Conservation (phyloP, 2,113 vertebrate genomes). For the Dryoscopus gambensis region DNA sequence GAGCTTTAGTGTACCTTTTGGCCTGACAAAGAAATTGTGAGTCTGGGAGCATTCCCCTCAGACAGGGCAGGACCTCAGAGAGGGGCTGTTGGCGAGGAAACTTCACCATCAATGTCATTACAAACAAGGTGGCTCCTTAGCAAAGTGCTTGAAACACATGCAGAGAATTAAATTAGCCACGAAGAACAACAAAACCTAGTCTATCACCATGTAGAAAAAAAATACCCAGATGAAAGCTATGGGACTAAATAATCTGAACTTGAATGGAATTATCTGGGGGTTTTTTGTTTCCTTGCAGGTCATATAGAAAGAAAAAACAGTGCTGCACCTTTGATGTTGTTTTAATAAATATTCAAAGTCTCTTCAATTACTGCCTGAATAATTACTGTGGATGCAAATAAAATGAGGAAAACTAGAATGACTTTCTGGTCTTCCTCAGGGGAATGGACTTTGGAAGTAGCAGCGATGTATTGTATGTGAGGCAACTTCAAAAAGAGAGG, state of each 20-base stretch:
- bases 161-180: conserved; percentile 24
- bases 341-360: conserved; percentile 42
- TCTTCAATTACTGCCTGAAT: conserved; percentile 22
- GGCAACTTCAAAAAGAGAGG: not conserved
- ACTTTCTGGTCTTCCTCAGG: conserved; percentile 20
- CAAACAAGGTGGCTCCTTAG: not conserved
- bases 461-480: not conserved
- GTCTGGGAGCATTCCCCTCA: not conserved
- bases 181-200: not conserved
- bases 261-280: not conserved
- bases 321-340: not conserved
- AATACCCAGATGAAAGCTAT: not conserved
- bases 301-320: not conserved
- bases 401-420: conserved; percentile 24
- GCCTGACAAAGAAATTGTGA: not conserved
- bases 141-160: conserved; percentile 1
- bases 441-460: not conserved
- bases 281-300: not conserved
- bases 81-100: not conserved
- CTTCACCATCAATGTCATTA: not conserved
- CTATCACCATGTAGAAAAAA: not conserved
- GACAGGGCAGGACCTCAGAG: not conserved
- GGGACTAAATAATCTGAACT: not conserved
- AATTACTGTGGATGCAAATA: conserved; percentile 25
- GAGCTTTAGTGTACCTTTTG: not conserved